Conservation (phyloP, 2,113 vertebrate species). For the Uropsilus gracilis region DNA sequence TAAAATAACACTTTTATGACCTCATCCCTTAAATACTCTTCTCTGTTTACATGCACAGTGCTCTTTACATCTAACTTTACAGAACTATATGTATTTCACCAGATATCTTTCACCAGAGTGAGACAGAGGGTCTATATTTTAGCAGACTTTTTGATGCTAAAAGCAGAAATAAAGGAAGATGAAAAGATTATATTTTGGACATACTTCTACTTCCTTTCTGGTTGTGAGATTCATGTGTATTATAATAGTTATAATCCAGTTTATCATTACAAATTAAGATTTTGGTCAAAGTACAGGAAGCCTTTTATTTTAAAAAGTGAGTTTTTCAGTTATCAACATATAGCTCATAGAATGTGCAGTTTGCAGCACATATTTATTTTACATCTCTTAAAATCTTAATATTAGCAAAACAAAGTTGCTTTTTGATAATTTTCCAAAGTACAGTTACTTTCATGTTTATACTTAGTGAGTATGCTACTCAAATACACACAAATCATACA, state of each 20-base stretch:
- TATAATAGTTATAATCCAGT: neutral
- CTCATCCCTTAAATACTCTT: neutral
- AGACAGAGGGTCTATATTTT: neutral
- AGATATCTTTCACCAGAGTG: slow-evolving; percentile 23
- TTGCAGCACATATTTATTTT: neutral
- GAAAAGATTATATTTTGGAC: neutral
- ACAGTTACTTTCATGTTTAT: neutral
- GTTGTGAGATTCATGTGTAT: neutral
- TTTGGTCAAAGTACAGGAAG: neutral
- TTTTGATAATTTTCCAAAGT: slow-evolving; percentile 7
- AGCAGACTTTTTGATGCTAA: neutral
- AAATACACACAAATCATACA: neutral
- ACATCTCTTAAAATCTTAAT: neutral
- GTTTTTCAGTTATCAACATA: slow-evolving; percentile 28
- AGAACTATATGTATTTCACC: neutral
- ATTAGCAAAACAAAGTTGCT: neutral
- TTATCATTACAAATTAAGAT: neutral
- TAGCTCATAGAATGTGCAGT: neutral
- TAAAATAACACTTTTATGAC: slow-evolving; percentile 17
- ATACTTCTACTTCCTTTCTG: neutral
- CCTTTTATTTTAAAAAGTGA: neutral
- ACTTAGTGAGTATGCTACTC: neutral
- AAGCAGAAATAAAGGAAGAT: neutral
- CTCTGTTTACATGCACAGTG: neutral
- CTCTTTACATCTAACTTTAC: neutral